Percentiles rank a stretch among this genome's conserved stretches.
These are phyloP conservation scores for Wiebesia pumilae DNA, from an alignment of 1,140 invertebrate genomes.

Conservation along the genomic window DNA sequence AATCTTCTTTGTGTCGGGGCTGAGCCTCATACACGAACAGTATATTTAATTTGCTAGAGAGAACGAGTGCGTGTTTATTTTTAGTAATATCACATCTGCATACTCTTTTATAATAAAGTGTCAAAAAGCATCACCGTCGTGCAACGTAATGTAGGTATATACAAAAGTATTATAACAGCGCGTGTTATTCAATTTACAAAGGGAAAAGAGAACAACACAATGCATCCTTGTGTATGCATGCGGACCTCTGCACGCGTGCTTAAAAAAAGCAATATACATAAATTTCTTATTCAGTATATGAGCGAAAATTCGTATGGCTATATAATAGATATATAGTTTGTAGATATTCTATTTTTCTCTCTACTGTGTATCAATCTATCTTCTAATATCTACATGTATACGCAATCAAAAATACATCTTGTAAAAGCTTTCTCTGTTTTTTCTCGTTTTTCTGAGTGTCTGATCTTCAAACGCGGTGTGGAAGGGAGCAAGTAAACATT, in stretches of 20 bases:
- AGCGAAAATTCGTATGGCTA: not conserved
- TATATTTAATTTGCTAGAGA: not conserved
- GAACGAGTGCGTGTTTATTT: constrained; percentile 1
- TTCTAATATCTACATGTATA: too few species aligned
- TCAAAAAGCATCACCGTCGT: not conserved
- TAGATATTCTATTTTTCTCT: not conserved
- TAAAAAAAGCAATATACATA: not conserved
- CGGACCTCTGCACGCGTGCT: not conserved
- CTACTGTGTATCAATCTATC: too few species aligned
- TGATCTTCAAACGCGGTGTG: not conserved
- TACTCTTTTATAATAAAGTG: not conserved
- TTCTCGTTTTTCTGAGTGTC: constrained; percentile 17
- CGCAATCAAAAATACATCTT: not conserved
- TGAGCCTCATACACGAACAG: not conserved
- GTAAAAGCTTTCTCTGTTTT: constrained; percentile 5
- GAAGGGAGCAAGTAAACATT: not conserved
- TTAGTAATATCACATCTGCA: not conserved
- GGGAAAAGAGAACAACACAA: not conserved
- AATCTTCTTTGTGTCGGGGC: constrained; percentile 12
- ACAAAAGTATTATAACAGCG: not conserved
- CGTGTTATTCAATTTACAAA: not conserved
- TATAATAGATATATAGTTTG: not conserved
- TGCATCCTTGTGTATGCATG: not conserved
- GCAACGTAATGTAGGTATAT: not conserved
- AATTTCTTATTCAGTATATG: not conserved